Evolutionary conservation across 2,888 invertebrate species (phyloP).

Genomic region (Troides aeacus): DNA sequence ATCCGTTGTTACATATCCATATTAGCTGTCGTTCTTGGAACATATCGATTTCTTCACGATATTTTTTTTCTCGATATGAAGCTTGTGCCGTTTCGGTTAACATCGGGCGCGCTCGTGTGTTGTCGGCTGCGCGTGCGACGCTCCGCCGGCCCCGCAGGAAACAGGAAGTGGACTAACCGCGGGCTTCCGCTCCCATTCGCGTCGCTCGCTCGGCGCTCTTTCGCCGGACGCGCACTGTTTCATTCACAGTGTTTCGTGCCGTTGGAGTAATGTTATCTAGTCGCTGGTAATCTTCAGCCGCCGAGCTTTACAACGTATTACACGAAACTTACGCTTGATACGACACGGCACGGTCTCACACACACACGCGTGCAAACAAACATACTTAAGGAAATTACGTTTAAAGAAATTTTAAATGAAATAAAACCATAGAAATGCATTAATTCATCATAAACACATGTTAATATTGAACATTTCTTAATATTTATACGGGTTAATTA

Average conservation of each 20-base stretch:
- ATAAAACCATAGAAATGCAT: too few relatives aligned
- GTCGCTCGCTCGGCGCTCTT: constrained; percentile 50
- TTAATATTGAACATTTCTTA: too few relatives aligned
- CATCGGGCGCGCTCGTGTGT: constrained; percentile 41
- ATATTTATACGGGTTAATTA: too few relatives aligned
- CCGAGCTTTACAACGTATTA: constrained; percentile 40
- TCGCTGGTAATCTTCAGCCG: constrained; percentile 34
- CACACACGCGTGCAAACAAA: constrained; percentile 19
- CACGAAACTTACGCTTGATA: constrained; percentile 46
- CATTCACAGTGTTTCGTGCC: constrained; percentile 66
- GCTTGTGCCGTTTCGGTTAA: constrained; percentile 30
- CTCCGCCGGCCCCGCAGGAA: constrained; percentile 75
- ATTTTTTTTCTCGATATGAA: not conserved
- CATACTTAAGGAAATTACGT: not conserved
- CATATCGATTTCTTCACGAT: too few relatives aligned
- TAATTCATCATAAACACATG: too few relatives aligned
- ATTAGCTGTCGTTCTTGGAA: too few relatives aligned
- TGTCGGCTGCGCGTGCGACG: constrained; percentile 67
- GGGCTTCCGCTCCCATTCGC: constrained; percentile 79
- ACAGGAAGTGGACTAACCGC: constrained; percentile 81
- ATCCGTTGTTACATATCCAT: too few relatives aligned
- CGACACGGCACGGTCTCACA: constrained; percentile 16
- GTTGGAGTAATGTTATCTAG: constrained; percentile 60
- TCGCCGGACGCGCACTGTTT: constrained; percentile 61
- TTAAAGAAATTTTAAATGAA: too few relatives aligned